Evolutionary conservation across 2,888 invertebrate species (phyloP).

Genomic region (Clepsis dumicolana): DNA sequence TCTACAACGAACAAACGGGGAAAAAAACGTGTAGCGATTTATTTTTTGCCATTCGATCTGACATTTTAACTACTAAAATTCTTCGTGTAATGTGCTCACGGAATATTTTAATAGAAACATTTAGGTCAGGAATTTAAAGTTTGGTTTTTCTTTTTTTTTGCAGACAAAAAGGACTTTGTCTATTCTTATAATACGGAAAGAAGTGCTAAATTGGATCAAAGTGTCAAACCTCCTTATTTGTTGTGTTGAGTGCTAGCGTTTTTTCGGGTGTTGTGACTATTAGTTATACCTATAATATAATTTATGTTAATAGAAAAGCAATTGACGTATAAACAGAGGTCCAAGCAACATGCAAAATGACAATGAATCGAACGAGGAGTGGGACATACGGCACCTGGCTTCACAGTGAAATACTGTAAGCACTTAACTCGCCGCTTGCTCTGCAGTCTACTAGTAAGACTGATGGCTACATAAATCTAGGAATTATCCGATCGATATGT

Average conservation of each 20-base stretch:
- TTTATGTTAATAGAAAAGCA: too few relatives aligned
- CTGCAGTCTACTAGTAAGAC: neutral
- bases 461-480: neutral
- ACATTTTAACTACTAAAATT: neutral
- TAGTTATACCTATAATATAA: too few relatives aligned
- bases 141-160: neutral
- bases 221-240: neutral
- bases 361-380: neutral
- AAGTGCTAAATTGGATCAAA: neutral
- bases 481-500: neutral
- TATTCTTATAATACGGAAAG: neutral
- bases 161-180: neutral
- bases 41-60: neutral
- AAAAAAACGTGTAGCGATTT: neutral
- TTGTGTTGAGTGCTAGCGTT: too few relatives aligned
- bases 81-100: neutral
- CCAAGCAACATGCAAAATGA: too few relatives aligned
- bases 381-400: neutral
- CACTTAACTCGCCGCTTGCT: neutral
- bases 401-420: neutral
- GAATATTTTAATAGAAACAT: neutral
- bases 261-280: too few relatives aligned
- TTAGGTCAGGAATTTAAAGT: slow-evolving; percentile 2
- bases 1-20: neutral
- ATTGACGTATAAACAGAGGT: too few relatives aligned